Conservation (phyloP, 2,113 vertebrate genomes). For the Pyxicephalus adspersus region DNA sequence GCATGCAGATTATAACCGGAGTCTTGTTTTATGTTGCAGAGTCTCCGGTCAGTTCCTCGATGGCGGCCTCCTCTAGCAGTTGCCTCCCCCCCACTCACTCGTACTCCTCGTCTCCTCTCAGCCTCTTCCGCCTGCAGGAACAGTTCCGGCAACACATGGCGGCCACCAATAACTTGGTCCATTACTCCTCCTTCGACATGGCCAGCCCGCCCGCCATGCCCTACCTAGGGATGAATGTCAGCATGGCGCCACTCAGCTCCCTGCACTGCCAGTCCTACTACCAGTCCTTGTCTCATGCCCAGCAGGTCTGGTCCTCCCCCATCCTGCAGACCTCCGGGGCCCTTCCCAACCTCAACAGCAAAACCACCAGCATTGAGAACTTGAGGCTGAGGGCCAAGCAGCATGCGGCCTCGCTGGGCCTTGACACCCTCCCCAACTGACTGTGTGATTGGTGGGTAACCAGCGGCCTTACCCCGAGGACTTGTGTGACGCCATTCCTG, state of each 20-base stretch:
- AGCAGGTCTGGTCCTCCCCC: conserved; percentile 93
- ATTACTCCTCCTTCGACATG: conserved; percentile 96
- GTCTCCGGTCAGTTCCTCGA: conserved; percentile 77
- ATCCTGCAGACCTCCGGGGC: conserved; percentile 83
- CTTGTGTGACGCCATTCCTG: neutral
- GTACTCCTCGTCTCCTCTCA: conserved; percentile 95
- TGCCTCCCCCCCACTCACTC: conserved; percentile 86
- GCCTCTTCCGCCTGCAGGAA: conserved; percentile 97
- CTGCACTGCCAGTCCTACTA: conserved; percentile 98
- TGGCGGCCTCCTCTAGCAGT: conserved; percentile 75
- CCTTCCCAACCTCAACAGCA: conserved; percentile 92
- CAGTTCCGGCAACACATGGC: conserved; percentile 99
- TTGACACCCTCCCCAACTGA: conserved; percentile 95
- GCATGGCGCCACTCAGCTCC: conserved; percentile 89
- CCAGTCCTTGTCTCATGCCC: conserved; percentile 92
- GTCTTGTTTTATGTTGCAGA: conserved; percentile 73
- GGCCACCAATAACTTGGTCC: conserved; percentile 96
- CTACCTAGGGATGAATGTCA: conserved; percentile 94
- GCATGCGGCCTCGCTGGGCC: conserved; percentile 91
- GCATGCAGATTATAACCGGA: too few species aligned
- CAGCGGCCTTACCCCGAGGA: too few species aligned
- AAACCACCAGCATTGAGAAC: conserved; percentile 98
- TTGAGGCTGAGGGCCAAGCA: conserved; percentile 96
- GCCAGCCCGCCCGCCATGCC: conserved; percentile 85
- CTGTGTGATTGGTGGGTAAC: neutral